A percentile compares a stretch with the other conserved stretches of the same genome.
phyloP scores from a whole-genome alignment of 2,888 invertebrate species.

The Phytoseiulus persimilis region DNA sequence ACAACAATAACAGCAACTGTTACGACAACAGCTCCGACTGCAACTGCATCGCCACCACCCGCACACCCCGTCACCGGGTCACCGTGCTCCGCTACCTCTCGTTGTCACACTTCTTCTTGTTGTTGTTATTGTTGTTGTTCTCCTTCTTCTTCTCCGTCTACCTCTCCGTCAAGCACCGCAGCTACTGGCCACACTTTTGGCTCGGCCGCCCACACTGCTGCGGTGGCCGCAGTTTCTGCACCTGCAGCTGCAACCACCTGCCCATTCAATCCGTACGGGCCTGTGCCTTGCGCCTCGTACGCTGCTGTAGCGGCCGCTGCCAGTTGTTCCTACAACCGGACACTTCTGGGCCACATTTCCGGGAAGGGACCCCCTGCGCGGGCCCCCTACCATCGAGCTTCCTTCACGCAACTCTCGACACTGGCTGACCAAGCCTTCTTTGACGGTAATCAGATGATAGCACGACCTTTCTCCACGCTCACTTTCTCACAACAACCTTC shows the following conservation, averaged over 20 bases:
- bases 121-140: not conserved
- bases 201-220: not conserved
- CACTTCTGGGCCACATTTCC: not conserved
- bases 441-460: not conserved
- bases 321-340: not conserved
- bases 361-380: not conserved
- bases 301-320: not conserved
- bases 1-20: conserved; percentile 12
- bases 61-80: not conserved
- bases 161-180: not conserved
- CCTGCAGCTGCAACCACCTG: not conserved
- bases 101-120: not conserved
- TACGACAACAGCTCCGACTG: conserved; percentile 11
- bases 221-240: not conserved
- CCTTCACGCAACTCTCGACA: not conserved
- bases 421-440: not conserved
- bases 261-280: not conserved
- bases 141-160: not conserved
- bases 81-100: not conserved
- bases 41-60: not conserved
- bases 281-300: not conserved
- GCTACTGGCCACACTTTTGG: not conserved
- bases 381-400: not conserved
- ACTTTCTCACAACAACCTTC: not conserved
- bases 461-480: not conserved